Conservation (phyloP, 2,797 vertebrate genomes). For the Malacoctenus gilli region DNA sequence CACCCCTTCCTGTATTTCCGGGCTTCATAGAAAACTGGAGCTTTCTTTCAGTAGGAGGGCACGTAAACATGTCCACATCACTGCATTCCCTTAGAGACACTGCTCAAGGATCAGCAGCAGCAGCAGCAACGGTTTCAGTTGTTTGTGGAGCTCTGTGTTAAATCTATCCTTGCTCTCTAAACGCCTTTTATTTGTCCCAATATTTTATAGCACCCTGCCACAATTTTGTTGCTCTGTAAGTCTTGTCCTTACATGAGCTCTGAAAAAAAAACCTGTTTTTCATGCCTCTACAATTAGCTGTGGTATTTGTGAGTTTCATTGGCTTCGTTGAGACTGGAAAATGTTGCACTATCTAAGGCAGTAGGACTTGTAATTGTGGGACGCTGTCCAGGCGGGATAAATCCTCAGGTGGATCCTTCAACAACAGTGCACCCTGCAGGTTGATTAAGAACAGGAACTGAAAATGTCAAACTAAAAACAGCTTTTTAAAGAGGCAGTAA, state of each 20-base stretch:
- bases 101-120: too few species aligned
- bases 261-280: too few species aligned
- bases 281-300: constrained; percentile 1
- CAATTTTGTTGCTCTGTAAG: not conserved
- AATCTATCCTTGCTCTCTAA: not conserved
- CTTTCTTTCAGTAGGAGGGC: too few species aligned
- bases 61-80: constrained; percentile 19
- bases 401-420: constrained; percentile 54
- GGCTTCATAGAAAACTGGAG: too few species aligned
- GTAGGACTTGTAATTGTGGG: constrained; percentile 32
- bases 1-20: constrained; percentile 14
- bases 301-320: constrained; percentile 12
- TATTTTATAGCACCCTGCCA: constrained; percentile 1
- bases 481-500: constrained; percentile 12
- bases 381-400: constrained; percentile 42
- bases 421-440: constrained; percentile 78
- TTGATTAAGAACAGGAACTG: constrained; percentile 39
- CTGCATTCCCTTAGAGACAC: too few species aligned
- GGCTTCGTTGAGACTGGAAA: constrained; percentile 13
- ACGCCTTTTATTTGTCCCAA: not conserved
- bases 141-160: constrained; percentile 27
- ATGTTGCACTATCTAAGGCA: constrained; percentile 15
- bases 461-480: constrained; percentile 1
- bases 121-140: too few species aligned
- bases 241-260: constrained; percentile 19